Evolutionary conservation across 1,140 invertebrate species (phyloP), one percentile per base, ranked within the genome.

Genomic region (Theocolax elegans): DNA sequence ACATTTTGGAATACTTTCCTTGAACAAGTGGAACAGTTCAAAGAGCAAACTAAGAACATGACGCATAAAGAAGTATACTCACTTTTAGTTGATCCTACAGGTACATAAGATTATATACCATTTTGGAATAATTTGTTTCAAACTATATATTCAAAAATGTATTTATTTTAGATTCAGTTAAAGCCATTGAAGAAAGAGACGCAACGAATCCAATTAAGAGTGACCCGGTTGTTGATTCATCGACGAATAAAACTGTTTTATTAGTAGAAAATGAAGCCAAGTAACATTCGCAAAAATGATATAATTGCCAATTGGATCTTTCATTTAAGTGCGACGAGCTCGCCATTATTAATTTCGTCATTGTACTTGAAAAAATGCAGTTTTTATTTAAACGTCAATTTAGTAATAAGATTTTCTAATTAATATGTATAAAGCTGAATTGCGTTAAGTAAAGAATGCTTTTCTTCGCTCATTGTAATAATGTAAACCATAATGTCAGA

Each of bases 1-100:
- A 76, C 87, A 8, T 91, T 92, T 73, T 90, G 88, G 87, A 86
- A 89, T 48, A 80, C 83, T 6, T 91, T 90, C 75, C 83, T 81
- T 8, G 86, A 89, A 21, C 85, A 89, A 76, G 82, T 90, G 0
- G 77, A 83, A 17, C 80, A 86, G 29, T 91, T 90, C 74, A 87
- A 89, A 72, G 81, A 86, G 46, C 78, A 87, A 27, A 90, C 88
- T 7, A 88, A 88, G 77, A 81, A 88, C 76, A 85, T 91, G 74
- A 79, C 84, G 3, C 86, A 88, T 21, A 85, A 87, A 59, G 83
- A 90, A 73, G 80, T 89, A 29, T 87, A 87, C 71, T 77, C 84
- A 19, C 74, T 90, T 51, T 85, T 86, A 72, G 82, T 85, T 27
- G 87, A 89, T 72, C 82, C 82, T 35, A 67, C 62, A 31, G 62